Evolutionary conservation across 2,113 vertebrate genomes (phyloP).

Genomic region (Hippolais icterina): DNA sequence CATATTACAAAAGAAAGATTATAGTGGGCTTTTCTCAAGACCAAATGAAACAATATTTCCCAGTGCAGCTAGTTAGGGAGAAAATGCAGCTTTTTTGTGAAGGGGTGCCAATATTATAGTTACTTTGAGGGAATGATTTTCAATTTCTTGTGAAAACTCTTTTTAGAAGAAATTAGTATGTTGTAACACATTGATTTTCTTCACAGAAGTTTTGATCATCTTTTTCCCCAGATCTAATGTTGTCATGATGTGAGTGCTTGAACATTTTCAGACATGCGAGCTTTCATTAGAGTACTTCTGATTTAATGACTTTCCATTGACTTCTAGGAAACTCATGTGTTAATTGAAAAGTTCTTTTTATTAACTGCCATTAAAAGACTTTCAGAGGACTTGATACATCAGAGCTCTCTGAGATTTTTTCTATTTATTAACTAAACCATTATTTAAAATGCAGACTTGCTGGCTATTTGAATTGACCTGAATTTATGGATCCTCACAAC

Average conservation of each 20-base stretch:
- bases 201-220: not conserved
- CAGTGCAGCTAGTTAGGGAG: not conserved
- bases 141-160: not conserved
- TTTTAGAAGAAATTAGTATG: not conserved
- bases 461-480: not conserved
- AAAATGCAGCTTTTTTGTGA: not conserved
- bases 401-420: not conserved
- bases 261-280: not conserved
- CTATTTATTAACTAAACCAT: not conserved
- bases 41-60: not conserved
- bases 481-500: not conserved
- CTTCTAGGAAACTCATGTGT: constrained; percentile 14
- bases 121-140: not conserved
- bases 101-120: not conserved
- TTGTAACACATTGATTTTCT: not conserved
- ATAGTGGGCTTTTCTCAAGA: not conserved
- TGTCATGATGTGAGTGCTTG: not conserved
- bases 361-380: constrained; percentile 19
- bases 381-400: not conserved
- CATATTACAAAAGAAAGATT: not conserved
- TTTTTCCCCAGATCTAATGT: not conserved
- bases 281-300: not conserved
- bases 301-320: not conserved
- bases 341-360: constrained; percentile 28
- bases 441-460: not conserved